These are phyloP conservation scores for Nothoprocta pentlandii DNA, from an alignment of 2,113 vertebrate genomes.

Conservation along the genomic window DNA sequence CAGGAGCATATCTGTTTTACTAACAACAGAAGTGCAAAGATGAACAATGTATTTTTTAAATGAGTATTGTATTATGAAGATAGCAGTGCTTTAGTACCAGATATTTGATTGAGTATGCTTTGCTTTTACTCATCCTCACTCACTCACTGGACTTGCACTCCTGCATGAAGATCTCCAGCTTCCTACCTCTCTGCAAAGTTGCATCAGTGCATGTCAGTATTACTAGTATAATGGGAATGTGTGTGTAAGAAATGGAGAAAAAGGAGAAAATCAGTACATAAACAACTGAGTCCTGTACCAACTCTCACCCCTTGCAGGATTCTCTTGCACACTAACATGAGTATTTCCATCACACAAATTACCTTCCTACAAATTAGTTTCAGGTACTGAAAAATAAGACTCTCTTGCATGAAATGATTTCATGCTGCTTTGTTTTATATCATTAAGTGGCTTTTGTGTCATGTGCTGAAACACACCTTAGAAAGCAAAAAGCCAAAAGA, in stretches of 20 bases:
- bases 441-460: neutral
- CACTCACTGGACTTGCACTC: neutral
- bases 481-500: neutral
- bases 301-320: neutral
- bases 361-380: neutral
- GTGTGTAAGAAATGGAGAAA: neutral
- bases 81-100: neutral
- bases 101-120: neutral
- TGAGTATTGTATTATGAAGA: neutral
- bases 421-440: neutral
- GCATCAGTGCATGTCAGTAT: neutral
- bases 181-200: neutral
- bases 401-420: neutral
- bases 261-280: neutral
- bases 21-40: neutral
- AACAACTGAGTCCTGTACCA: neutral
- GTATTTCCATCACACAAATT: neutral
- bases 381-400: neutral
- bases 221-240: neutral
- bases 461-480: neutral
- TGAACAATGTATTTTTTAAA: neutral
- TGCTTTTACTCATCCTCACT: rapidly evolving
- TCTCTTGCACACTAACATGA: neutral
- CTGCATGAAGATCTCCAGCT: neutral
- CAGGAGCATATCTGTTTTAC: neutral